Percentiles rank a stretch among this genome's conserved stretches.
phyloP scores from a whole-genome alignment of 2,888 invertebrate species.

The Drosophila infuscata region DNA sequence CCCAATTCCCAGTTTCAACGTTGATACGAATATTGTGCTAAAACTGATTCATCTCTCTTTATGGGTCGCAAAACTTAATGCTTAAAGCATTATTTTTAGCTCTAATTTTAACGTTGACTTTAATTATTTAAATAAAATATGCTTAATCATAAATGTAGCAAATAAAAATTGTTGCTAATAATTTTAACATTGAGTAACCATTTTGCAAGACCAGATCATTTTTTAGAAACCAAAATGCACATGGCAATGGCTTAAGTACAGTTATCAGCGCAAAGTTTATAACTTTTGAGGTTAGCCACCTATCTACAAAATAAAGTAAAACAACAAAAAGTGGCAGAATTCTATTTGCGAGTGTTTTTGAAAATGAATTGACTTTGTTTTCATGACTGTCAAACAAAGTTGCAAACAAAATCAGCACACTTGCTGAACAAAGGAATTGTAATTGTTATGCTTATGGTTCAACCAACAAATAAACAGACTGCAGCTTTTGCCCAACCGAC shows the following conservation, averaged over 20 bases:
- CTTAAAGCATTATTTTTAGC: not conserved
- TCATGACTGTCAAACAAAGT: slow-evolving; percentile 17
- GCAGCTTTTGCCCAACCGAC: slow-evolving; percentile 41
- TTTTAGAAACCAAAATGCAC: not conserved
- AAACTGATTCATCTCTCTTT: not conserved
- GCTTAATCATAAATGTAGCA: not conserved
- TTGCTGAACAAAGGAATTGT: slow-evolving; percentile 58
- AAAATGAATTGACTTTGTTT: slow-evolving; percentile 2
- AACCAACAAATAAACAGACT: slow-evolving; percentile 39
- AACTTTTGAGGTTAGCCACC: slow-evolving; percentile 4
- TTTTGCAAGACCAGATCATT: not conserved
- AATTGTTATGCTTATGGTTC: slow-evolving; percentile 29
- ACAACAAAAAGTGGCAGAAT: not conserved
- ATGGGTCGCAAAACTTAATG: not conserved
- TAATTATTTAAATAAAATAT: not conserved
- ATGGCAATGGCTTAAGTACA: not conserved
- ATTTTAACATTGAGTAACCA: not conserved
- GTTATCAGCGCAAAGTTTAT: not conserved
- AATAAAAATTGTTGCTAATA: not conserved
- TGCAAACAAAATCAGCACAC: slow-evolving; percentile 14
- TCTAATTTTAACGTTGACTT: accelerated
- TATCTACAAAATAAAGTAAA: not conserved
- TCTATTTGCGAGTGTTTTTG: slow-evolving; percentile 21
- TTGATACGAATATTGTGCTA: not conserved
- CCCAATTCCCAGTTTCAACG: slow-evolving; percentile 33